Evolutionary conservation across 2,888 invertebrate genomes (phyloP).

Genomic region (Agrochola circellaris): DNA sequence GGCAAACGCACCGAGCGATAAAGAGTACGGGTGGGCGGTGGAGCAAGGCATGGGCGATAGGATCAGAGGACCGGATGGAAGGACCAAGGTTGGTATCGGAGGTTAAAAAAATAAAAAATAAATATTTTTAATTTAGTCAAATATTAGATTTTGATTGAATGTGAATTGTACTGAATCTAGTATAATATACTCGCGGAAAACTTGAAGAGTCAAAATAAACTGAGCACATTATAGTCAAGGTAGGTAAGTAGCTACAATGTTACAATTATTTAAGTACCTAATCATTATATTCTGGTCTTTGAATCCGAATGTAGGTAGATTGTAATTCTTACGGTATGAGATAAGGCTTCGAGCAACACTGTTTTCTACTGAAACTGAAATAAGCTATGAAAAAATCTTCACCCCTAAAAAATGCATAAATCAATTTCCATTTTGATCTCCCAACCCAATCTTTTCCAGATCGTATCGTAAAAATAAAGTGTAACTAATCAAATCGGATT

Average conservation of each 20-base stretch:
- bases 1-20: constrained; percentile 79
- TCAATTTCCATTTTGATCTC: constrained; percentile 49
- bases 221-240: too few species aligned
- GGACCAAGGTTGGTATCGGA: too few species aligned
- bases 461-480: constrained; percentile 60
- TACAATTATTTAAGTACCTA: too few species aligned
- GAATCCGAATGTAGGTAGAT: background rate
- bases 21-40: constrained; percentile 68
- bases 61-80: background rate
- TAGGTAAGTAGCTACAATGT: too few species aligned
- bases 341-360: background rate
- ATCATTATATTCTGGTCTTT: background rate
- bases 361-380: constrained; percentile 22
- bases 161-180: too few species aligned
- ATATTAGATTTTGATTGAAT: too few species aligned
- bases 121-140: too few species aligned
- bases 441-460: constrained; percentile 43
- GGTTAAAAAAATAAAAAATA: too few species aligned
- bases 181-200: too few species aligned
- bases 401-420: constrained; percentile 48
- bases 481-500: constrained; percentile 50
- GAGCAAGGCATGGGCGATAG: constrained; percentile 61
- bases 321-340: too few species aligned
- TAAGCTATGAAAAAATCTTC: constrained; percentile 10
- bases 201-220: too few species aligned